These are phyloP conservation scores for Ophion ventricosus DNA, from an alignment of 2,888 invertebrate species.

Conservation along the genomic window DNA sequence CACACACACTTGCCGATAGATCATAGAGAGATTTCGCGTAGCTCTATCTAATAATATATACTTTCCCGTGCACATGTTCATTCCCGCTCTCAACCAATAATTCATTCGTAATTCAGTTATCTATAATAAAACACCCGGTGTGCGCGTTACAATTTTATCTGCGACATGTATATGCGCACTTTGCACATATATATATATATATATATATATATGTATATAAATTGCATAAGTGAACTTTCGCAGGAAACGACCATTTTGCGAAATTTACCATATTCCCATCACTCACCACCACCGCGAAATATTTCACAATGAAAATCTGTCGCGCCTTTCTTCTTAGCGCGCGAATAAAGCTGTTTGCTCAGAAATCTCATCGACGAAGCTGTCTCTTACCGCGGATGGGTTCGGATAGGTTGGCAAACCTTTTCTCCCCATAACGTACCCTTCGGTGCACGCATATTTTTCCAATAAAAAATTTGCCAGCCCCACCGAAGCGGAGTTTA, in stretches of 20 bases:
- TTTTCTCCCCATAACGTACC: not conserved
- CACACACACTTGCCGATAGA: slow-evolving; percentile 66
- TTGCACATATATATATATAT: not conserved
- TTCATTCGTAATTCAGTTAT: slow-evolving; percentile 81
- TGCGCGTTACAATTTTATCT: slow-evolving; percentile 31
- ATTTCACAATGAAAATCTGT: slow-evolving; percentile 11
- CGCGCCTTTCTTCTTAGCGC: not conserved
- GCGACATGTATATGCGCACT: not conserved
- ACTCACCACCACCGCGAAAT: not conserved
- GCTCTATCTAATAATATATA: slow-evolving; percentile 79
- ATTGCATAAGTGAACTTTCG: not conserved
- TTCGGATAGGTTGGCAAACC: not conserved
- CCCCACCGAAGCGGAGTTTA: slow-evolving; percentile 8
- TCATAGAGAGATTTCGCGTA: slow-evolving; percentile 68
- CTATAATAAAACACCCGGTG: slow-evolving; percentile 75
- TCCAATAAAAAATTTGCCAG: slow-evolving; percentile 52
- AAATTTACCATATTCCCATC: not conserved
- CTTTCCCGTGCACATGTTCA: slow-evolving; percentile 69
- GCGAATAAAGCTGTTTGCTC: slow-evolving; percentile 4
- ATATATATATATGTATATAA: too few species aligned
- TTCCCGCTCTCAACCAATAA: slow-evolving; percentile 78
- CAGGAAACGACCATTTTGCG: not conserved
- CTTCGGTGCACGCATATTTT: slow-evolving; percentile 31
- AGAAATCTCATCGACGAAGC: slow-evolving; percentile 20
- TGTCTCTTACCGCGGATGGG: slow-evolving; percentile 1